These are phyloP conservation scores for Heptranchias perlo DNA, from an alignment of 2,113 vertebrate genomes.

Conservation along the genomic window DNA sequence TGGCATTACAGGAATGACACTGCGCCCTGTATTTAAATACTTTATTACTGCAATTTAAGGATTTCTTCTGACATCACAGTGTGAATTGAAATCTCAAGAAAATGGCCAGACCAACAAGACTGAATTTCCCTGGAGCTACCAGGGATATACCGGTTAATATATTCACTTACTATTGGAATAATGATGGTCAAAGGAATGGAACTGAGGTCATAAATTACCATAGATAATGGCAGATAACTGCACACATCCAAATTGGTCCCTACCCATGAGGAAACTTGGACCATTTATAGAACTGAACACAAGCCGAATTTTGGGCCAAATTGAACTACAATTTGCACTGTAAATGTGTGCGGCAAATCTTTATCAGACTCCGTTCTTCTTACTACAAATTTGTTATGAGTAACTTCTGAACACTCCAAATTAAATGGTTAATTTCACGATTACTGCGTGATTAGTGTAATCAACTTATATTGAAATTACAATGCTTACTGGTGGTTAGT, in stretches of 20 bases:
- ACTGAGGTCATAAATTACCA: neutral
- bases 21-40: neutral
- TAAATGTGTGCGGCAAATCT: neutral
- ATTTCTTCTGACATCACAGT: neutral
- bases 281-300: neutral
- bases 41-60: neutral
- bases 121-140: neutral
- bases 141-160: neutral
- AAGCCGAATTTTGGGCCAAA: neutral
- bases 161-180: neutral
- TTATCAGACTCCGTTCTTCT: neutral
- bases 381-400: neutral
- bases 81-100: neutral
- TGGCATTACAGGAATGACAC: neutral
- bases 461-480: constrained; percentile 5
- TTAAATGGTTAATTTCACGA: neutral
- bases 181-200: too few relatives aligned
- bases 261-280: neutral
- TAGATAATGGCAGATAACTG: neutral
- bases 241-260: neutral
- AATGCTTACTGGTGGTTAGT: constrained; percentile 85
- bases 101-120: neutral
- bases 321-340: neutral
- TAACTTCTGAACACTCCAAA: neutral
- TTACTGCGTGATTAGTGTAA: neutral